Evolutionary conservation across 35 echinoderm and acorn worm genomes (phyloP), one percentile per base, ranked within the genome.

Genomic region (Heliocidaris tuberculata): DNA sequence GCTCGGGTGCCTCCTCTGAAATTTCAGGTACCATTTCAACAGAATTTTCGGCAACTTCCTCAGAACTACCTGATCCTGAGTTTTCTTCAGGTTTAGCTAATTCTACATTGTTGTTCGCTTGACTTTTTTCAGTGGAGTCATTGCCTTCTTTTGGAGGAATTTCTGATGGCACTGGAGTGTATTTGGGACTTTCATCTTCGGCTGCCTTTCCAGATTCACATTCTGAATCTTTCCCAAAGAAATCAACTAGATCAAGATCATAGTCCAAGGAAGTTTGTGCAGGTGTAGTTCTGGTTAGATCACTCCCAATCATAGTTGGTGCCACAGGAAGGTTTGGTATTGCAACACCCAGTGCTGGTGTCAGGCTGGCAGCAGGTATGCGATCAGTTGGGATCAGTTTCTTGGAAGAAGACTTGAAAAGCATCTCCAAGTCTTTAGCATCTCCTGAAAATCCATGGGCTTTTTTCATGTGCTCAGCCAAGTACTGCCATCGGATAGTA

Each of bases 401-500:
- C 92, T 99, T 99, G 2, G 96, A 97, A 30, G 98, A 99, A 88
- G 95, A 93, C 60, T 99, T 99, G 59, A 99, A 99, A 12, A 99
- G 88, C 87, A 95, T 94, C 85, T 97, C 98, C 60, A 99, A 86
- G 86, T 99, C 98, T 93, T 96, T 97, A 56, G 94, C 95, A 96
- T 99, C 98, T 31, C 95, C 98, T 56, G 95, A 94, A 96, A 99
- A 97, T 52, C 95, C 94, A 92, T 99, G 98, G 19, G 92, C 95
- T 92, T 96, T 97, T 86, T 88, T 94, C 93, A 97, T 94, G 93
- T 99, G 98, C 17, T 97, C 97, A 49, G 97, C 97, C 35, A 99
- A 78, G 47, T 99, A 99, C 48, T 99, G 98, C 97, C 97, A 97
- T 29, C 98, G 95, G 71, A 96, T 99, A 2, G 98, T 99, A 95